Evolutionary conservation across 2,113 vertebrate genomes (phyloP).

Genomic region (Vidua chalybeata): DNA sequence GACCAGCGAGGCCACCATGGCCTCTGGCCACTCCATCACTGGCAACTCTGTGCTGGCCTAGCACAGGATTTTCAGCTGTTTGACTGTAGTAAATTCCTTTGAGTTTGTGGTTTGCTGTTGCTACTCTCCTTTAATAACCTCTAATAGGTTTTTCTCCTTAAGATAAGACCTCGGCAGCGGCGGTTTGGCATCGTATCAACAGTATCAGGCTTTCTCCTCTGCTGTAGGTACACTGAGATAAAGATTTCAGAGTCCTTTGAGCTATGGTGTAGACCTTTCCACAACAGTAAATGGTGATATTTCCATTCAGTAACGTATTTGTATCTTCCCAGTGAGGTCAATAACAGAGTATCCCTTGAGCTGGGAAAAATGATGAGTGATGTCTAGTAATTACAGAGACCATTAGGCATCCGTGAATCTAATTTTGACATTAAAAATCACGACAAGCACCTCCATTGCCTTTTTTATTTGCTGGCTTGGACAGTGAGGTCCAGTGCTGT

Average conservation of each 20-base stretch:
- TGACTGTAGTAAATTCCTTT: neutral
- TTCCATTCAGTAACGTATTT: slow-evolving; percentile 40
- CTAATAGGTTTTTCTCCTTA: neutral
- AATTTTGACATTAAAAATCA: slow-evolving; percentile 49
- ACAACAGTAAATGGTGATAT: slow-evolving; percentile 20
- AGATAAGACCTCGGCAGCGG: neutral
- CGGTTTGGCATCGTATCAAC: neutral
- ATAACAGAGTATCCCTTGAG: slow-evolving; percentile 48
- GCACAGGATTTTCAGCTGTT: neutral
- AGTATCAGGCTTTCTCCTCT: neutral
- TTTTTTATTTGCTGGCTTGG: neutral
- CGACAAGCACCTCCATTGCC: neutral
- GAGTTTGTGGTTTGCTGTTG: neutral
- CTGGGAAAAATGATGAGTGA: slow-evolving; percentile 49
- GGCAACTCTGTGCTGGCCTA: neutral
- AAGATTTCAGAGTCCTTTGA: slow-evolving; percentile 30
- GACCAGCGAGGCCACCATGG: rapidly evolving
- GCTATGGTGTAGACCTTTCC: slow-evolving; percentile 5
- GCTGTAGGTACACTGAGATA: neutral
- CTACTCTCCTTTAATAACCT: slow-evolving; percentile 10
- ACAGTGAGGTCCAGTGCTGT: neutral
- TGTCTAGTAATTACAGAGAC: slow-evolving; percentile 47
- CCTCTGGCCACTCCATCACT: neutral
- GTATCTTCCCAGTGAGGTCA: slow-evolving; percentile 50
- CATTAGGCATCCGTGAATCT: slow-evolving; percentile 40